These are phyloP conservation scores for Brachyhypopomus gauderio DNA, from an alignment of 2,113 vertebrate species.

Conservation along the genomic window DNA sequence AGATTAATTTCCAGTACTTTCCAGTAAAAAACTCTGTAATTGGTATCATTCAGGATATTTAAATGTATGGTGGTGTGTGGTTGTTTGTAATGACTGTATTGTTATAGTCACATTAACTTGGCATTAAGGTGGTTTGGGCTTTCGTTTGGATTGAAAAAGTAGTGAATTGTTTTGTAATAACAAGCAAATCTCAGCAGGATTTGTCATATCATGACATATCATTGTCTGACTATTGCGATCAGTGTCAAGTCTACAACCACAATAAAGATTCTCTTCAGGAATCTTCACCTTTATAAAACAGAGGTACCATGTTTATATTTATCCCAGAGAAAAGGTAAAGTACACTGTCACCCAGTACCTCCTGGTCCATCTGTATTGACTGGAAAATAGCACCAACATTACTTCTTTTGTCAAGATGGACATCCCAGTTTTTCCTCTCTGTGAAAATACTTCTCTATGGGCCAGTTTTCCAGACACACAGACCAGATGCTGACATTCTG, in stretches of 20 bases:
- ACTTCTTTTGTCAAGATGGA: background rate
- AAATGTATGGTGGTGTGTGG: constrained; percentile 1
- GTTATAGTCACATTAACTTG: background rate
- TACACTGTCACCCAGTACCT: background rate
- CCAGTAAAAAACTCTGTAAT: background rate
- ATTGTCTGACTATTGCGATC: background rate
- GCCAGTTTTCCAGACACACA: background rate
- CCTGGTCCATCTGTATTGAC: background rate
- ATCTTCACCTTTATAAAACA: background rate
- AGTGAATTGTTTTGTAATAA: constrained; percentile 16
- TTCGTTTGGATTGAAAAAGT: background rate
- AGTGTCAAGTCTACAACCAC: background rate
- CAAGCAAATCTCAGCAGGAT: background rate
- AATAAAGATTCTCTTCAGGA: background rate
- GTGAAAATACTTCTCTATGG: background rate
- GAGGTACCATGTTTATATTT: background rate
- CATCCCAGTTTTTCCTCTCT: background rate
- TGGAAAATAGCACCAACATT: background rate
- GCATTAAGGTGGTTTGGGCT: background rate
- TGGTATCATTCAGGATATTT: background rate
- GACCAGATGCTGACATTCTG: background rate
- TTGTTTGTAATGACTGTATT: constrained; percentile 28
- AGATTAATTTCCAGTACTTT: background rate
- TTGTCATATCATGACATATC: background rate
- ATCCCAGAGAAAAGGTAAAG: background rate